These are phyloP conservation scores for Paralvinella palmiformis DNA, from an alignment of 1,140 invertebrate species.

Conservation along the genomic window DNA sequence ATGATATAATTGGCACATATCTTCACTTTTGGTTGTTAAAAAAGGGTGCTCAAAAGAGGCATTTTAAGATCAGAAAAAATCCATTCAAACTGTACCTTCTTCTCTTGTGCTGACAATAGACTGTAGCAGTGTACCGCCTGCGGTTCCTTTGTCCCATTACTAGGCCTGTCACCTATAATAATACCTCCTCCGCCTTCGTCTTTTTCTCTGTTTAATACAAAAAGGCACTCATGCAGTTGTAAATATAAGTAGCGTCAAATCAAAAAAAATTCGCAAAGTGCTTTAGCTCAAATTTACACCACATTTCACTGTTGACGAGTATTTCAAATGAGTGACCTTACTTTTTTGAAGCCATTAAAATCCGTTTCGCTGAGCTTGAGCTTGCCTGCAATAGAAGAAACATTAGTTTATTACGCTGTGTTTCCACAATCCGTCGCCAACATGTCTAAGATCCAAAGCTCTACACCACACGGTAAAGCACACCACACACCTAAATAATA, in stretches of 20 bases:
- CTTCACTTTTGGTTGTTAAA: no score
- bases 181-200: not conserved
- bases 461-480: conserved; percentile 8
- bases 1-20: no score
- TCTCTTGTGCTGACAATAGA: conserved; percentile 42
- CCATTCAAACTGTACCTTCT: conserved; percentile 43
- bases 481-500: conserved; percentile 15
- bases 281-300: no score
- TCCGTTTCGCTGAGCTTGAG: conserved; percentile 35
- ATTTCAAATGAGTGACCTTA: no score
- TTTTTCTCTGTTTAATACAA: not conserved
- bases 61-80: no score
- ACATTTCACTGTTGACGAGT: no score
- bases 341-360: conserved; percentile 47
- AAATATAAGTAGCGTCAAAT: no score
- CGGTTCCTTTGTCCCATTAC: conserved; percentile 5
- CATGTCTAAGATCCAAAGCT: conserved; percentile 5
- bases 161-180: conserved; percentile 1
- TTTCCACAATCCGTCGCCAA: not conserved
- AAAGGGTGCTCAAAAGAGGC: no score
- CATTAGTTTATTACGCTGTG: not conserved
- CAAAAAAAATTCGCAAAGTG: no score
- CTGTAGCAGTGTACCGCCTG: conserved; percentile 38
- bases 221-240: no score
- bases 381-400: conserved; percentile 30